These are phyloP conservation scores for Himalopsyche japonica DNA, from an alignment of 2,888 invertebrate genomes.

Conservation along the genomic window DNA sequence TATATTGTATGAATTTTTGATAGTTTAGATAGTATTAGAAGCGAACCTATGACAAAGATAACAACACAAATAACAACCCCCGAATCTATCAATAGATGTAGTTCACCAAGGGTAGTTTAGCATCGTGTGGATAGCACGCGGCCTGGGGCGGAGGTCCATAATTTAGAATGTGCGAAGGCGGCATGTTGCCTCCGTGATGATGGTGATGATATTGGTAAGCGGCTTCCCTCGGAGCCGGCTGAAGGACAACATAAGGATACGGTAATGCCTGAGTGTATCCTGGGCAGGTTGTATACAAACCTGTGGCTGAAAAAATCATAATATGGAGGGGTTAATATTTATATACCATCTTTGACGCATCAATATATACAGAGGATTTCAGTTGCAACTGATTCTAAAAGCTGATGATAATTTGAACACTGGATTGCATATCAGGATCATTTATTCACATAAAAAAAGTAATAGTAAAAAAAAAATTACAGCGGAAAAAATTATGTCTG, in stretches of 20 bases:
- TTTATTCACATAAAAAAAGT: no score
- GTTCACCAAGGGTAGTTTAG: slow-evolving; percentile 23
- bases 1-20: not conserved
- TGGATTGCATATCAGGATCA: no score
- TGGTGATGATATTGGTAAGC: slow-evolving; percentile 5
- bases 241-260: slow-evolving; percentile 31
- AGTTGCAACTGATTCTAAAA: no score
- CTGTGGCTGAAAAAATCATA: slow-evolving; percentile 32
- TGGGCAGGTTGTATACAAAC: slow-evolving; percentile 38
- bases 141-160: slow-evolving; percentile 27
- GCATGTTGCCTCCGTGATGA: not conserved
- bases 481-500: no score
- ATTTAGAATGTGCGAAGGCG: slow-evolving; percentile 14
- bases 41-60: not conserved
- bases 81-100: slow-evolving; percentile 21
- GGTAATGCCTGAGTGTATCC: slow-evolving; percentile 29
- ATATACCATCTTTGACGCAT: no score
- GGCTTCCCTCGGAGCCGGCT: slow-evolving; percentile 13
- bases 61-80: not conserved
- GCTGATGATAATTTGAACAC: no score
- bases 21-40: not conserved
- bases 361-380: no score
- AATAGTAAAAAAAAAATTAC: no score
- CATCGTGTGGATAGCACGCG: slow-evolving; percentile 26
- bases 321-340: no score